A percentile compares a stretch with the other conserved stretches of the same genome.
These are phyloP conservation scores for Danionella cerebrum DNA, from an alignment of 2,113 vertebrate species.

Conservation along the genomic window DNA sequence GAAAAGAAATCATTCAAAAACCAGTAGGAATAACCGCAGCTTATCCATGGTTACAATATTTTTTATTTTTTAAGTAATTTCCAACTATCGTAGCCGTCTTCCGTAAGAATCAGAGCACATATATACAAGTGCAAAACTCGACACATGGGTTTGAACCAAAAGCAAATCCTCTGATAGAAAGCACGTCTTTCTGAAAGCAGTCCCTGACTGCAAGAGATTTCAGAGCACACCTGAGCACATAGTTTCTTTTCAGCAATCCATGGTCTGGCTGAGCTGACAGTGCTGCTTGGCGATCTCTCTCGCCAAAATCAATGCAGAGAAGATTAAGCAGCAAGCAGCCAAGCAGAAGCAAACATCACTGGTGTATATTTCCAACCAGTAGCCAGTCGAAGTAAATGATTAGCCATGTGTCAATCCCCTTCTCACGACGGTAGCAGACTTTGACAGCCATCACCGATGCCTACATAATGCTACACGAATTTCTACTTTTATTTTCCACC, in stretches of 20 bases:
- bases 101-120: too few species aligned
- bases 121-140: too few species aligned
- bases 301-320: slow-evolving; percentile 29
- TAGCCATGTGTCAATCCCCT: neutral
- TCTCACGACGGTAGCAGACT: neutral
- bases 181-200: neutral
- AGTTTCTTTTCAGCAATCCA: slow-evolving; percentile 24
- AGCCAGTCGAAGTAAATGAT: slow-evolving; percentile 7
- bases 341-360: slow-evolving; percentile 34
- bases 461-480: slow-evolving; percentile 9
- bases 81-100: too few species aligned
- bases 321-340: slow-evolving; percentile 39
- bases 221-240: slow-evolving; percentile 5
- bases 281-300: slow-evolving; percentile 18
- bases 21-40: too few species aligned
- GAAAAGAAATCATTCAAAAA: too few species aligned
- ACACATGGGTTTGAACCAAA: too few species aligned
- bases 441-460: neutral
- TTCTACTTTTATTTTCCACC: neutral
- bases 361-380: slow-evolving; percentile 30
- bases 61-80: too few species aligned
- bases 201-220: neutral
- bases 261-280: slow-evolving; percentile 12
- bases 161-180: too few species aligned
- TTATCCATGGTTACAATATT: too few species aligned